Percentiles rank a stretch among this genome's conserved stretches.
These are phyloP conservation scores for Engystomops pustulosus DNA, from an alignment of 2,113 vertebrate genomes.

Conservation along the genomic window DNA sequence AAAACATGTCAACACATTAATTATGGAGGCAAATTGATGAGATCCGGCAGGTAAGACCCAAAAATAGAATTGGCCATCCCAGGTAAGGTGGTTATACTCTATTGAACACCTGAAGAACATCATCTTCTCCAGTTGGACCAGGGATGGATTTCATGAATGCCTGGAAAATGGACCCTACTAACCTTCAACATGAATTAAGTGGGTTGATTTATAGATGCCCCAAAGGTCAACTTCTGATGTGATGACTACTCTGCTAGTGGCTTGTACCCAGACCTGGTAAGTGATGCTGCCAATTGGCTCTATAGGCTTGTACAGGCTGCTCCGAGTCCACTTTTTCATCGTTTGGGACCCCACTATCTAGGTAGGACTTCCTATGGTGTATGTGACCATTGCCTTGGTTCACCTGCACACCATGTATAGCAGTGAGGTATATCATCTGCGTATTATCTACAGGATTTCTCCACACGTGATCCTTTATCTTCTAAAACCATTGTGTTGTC, in stretches of 20 bases:
- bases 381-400: not conserved
- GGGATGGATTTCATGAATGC: too few species aligned
- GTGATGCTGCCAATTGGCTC: not conserved
- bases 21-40: too few species aligned
- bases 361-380: not conserved
- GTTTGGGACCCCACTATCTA: too few species aligned
- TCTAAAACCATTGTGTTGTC: conserved; percentile 28
- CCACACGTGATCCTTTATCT: conserved; percentile 47
- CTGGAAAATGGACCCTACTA: too few species aligned
- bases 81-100: not conserved
- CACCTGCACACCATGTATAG: not conserved
- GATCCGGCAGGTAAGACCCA: too few species aligned
- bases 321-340: not conserved
- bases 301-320: not conserved
- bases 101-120: not conserved
- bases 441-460: not conserved
- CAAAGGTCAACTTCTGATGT: not conserved
- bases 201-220: too few species aligned
- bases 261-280: not conserved
- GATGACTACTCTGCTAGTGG: not conserved
- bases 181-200: too few species aligned
- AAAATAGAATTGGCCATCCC: not conserved
- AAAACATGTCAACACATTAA: too few species aligned
- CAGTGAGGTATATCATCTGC: not conserved
- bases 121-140: not conserved